Percentiles rank a stretch among this genome's conserved stretches.
Evolutionary conservation across 2,888 invertebrate genomes (phyloP).

Genomic region (Drosophila mettleri): DNA sequence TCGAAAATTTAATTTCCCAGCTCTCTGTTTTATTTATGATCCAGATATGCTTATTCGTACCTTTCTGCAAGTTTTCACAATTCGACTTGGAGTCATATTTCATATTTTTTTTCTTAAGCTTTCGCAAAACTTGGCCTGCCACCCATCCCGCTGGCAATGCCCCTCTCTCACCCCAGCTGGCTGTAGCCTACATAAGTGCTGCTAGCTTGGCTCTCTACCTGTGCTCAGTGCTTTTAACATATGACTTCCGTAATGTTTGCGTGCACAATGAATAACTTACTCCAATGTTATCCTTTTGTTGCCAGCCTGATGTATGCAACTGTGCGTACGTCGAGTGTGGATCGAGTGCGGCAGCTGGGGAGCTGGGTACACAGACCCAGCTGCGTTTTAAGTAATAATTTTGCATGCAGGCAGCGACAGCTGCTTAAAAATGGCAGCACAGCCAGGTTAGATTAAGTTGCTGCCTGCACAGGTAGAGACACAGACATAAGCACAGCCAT

Average conservation of each 20-base stretch:
- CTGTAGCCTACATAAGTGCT: conserved; percentile 24
- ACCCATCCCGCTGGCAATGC: neutral
- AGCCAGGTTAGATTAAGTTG: conserved; percentile 60
- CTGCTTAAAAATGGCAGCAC: conserved; percentile 75
- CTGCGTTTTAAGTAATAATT: conserved; percentile 81
- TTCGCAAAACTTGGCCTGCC: conserved; percentile 58
- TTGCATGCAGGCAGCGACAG: conserved; percentile 75
- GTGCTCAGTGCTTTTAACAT: conserved; percentile 73
- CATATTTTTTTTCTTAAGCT: conserved; percentile 59
- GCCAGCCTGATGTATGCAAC: conserved; percentile 60
- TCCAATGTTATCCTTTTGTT: conserved; percentile 80
- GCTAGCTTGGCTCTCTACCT: conserved; percentile 55
- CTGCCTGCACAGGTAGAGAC: conserved; percentile 22
- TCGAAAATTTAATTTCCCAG: conserved; percentile 81
- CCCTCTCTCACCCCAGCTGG: too few species aligned
- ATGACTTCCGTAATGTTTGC: conserved; percentile 82
- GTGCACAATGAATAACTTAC: conserved; percentile 82
- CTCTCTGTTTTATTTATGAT: conserved; percentile 79
- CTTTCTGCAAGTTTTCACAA: conserved; percentile 82
- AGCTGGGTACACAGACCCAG: conserved; percentile 18
- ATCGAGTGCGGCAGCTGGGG: neutral
- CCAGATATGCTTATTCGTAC: conserved; percentile 81
- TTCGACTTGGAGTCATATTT: conserved; percentile 81
- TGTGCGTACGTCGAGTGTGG: conserved; percentile 38
- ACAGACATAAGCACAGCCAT: conserved; percentile 13